A percentile compares a stretch with the other conserved stretches of the same genome.
These are phyloP conservation scores for Suricata suricatta DNA, from an alignment of 2,113 vertebrate species.

Conservation along the genomic window DNA sequence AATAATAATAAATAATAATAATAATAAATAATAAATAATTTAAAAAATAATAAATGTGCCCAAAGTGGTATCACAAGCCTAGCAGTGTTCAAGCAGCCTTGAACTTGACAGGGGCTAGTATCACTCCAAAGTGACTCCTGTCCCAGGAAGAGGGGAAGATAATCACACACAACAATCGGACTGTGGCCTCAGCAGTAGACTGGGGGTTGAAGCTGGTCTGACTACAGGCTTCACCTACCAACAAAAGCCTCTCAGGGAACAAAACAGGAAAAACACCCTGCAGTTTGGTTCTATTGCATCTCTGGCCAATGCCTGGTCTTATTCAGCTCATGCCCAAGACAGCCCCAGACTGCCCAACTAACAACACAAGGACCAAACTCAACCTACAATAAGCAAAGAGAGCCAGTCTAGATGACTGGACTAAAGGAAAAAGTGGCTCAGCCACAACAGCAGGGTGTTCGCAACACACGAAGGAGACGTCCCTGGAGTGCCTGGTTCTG, in stretches of 20 bases:
- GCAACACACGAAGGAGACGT: neutral
- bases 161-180: neutral
- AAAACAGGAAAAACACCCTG: neutral
- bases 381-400: neutral
- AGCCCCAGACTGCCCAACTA: neutral
- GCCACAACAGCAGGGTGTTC: neutral
- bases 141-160: neutral
- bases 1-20: too few relatives aligned
- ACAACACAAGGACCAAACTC: neutral
- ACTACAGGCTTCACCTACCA: neutral
- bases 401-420: neutral
- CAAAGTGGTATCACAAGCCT: neutral
- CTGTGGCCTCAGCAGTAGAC: neutral
- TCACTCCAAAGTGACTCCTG: neutral
- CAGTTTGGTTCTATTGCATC: neutral
- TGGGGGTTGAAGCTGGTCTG: neutral
- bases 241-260: neutral
- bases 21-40: too few relatives aligned
- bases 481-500: neutral
- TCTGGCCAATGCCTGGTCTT: neutral
- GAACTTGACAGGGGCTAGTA: neutral
- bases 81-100: neutral
- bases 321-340: neutral
- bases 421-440: neutral
- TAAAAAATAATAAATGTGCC: neutral